Percentiles rank a stretch among this genome's conserved stretches.
phyloP scores from a whole-genome alignment of 2,888 invertebrate species.

The Opisthograptis luteolata region DNA sequence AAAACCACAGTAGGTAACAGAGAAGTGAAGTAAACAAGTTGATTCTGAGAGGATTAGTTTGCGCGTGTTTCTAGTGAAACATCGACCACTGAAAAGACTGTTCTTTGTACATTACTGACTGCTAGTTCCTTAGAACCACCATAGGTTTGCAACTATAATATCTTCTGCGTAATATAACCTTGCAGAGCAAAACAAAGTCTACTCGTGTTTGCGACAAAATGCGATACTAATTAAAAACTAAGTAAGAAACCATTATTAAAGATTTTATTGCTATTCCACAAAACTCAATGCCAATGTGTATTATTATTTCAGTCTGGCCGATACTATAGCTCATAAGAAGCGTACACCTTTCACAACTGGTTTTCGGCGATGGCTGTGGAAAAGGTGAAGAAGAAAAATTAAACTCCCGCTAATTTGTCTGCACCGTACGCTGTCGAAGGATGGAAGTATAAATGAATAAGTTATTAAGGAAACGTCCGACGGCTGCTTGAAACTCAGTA shows the following conservation, averaged over 20 bases:
- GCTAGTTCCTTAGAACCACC: no score
- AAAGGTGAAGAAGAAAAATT: conserved; percentile 17
- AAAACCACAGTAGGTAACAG: no score
- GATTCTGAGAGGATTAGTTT: no score
- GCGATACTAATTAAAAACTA: no score
- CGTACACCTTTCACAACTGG: conserved; percentile 43
- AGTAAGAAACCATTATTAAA: conserved; percentile 20
- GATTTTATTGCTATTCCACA: conserved; percentile 19
- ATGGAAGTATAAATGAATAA: conserved; percentile 51
- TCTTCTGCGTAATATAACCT: no score
- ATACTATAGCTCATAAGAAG: conserved; percentile 16
- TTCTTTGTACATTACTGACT: no score
- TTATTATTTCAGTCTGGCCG: conserved; percentile 22
- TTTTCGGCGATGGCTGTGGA: conserved; percentile 34
- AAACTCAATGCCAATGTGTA: conserved; percentile 23
- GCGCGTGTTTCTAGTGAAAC: no score
- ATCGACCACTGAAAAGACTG: no score
- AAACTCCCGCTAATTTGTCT: conserved; percentile 22
- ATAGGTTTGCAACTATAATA: no score
- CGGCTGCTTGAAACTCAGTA: conserved; percentile 39
- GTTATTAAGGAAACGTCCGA: conserved; percentile 58
- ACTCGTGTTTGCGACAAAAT: conserved; percentile 5
- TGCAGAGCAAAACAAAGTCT: neutral
- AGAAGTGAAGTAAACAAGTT: no score
- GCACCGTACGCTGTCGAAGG: conserved; percentile 34